Evolutionary conservation across 2,888 invertebrate species (phyloP), one percentile per base, ranked within the genome.

Genomic region (Pterobdella sp.): DNA sequence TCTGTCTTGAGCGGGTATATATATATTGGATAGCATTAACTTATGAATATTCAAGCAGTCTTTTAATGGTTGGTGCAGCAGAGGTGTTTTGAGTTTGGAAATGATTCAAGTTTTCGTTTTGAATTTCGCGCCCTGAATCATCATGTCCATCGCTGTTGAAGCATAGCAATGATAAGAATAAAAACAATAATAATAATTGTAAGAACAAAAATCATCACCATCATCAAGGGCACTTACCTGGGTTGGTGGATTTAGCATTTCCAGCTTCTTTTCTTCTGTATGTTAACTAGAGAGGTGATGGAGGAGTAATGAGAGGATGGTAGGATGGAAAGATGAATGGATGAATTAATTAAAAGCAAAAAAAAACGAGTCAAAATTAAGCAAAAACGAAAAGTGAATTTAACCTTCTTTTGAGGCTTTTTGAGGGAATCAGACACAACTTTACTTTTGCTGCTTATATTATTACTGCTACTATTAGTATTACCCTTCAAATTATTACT

Each of bases 141-240:
- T 56, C 60, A 56, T 56, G 14, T 56, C 60, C 64, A n/a, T 63
- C 37, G 56, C 52, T 64, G 68, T 72, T 42, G 71, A 63, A 35
- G 56, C 72, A 65, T 65, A 31, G 18, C 32, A 34, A 65, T 65
- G 65, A 65, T 65, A 34, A 65, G 26, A 34, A 65, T 35, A 31
- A 65, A 22, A 34, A 65, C 29, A 34, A 35, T 65, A 34, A 35
- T 35, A 34, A 65, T 65, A n/a, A 29, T 65, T 29, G 52, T 18
- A n/a, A n/a, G 14, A n/a, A 49, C 14, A n/a, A 49, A 14, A n/a
- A 49, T 18, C 14, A n/a, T 18, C 14, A 18, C n/a, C n/a, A 14
- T 49, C 14, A 18, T 49, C 52, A 49, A 49, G n/a, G n/a, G n/a
- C 52, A n/a, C 52, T 49, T 49, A 49, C 52, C 14, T 18, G n/a